A percentile compares a stretch with the other conserved stretches of the same genome.
Evolutionary conservation across 1,140 invertebrate species (phyloP).

Genomic region (Brachionus paranguensis): DNA sequence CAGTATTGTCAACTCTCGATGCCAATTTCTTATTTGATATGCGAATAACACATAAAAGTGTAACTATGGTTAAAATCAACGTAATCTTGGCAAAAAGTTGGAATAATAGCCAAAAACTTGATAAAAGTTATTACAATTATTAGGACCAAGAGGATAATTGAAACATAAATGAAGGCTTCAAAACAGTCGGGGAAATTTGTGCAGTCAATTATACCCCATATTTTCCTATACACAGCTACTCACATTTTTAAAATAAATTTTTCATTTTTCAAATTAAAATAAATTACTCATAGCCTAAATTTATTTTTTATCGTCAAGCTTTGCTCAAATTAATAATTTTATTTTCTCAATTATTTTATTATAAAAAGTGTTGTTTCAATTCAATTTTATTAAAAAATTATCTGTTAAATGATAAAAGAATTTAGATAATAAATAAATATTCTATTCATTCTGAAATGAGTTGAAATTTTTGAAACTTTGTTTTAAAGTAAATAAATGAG

Average conservation of each 20-base stretch:
- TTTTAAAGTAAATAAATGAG: background rate
- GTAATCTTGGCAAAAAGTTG: background rate
- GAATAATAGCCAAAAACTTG: background rate
- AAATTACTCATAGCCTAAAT: background rate
- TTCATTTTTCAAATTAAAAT: background rate
- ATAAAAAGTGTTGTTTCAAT: background rate
- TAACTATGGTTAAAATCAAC: background rate
- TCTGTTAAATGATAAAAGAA: background rate
- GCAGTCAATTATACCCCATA: constrained; percentile 9
- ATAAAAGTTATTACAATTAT: background rate
- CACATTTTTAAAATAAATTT: background rate
- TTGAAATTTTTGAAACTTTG: background rate
- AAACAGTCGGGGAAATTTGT: background rate
- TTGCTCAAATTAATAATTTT: too few species aligned
- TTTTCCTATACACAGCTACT: background rate
- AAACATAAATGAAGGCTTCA: background rate
- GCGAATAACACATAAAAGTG: background rate
- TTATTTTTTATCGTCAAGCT: too few species aligned
- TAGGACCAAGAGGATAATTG: background rate
- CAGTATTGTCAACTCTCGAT: background rate
- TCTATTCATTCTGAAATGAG: background rate
- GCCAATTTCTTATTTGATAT: background rate
- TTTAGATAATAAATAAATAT: background rate
- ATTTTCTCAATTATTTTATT: too few species aligned
- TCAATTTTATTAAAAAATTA: background rate